phyloP scores from a whole-genome alignment of 2,113 vertebrate species.

The Camelus dromedarius region DNA sequence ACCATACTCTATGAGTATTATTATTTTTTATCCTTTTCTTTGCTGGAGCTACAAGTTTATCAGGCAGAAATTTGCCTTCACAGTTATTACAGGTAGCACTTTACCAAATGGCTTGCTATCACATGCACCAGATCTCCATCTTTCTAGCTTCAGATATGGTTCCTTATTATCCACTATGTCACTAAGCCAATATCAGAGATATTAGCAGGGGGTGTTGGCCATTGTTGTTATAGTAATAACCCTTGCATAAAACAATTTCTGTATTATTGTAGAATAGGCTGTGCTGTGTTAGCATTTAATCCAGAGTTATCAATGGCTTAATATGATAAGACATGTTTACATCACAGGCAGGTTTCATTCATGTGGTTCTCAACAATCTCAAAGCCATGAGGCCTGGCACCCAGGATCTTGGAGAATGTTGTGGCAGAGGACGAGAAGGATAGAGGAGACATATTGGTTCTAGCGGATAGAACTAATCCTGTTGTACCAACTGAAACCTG shows the following conservation, averaged over 20 bases:
- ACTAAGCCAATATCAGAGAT: background rate
- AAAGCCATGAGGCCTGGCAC: background rate
- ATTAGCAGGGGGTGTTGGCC: background rate
- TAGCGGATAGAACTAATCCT: background rate
- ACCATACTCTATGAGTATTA: background rate
- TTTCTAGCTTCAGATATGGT: background rate
- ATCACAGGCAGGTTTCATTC: background rate
- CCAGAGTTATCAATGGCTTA: background rate
- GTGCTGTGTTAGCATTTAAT: background rate
- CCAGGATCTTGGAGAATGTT: background rate
- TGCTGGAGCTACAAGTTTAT: background rate
- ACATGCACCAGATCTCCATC: background rate
- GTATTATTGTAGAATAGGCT: background rate
- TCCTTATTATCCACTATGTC: background rate
- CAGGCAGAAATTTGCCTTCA: background rate
- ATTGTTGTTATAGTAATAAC: background rate
- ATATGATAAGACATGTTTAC: background rate
- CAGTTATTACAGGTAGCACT: background rate
- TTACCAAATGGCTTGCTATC: background rate
- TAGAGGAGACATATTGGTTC: background rate
- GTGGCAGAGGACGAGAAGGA: background rate
- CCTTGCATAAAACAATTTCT: fast-evolving
- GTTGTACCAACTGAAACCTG: background rate
- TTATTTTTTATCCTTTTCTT: background rate
- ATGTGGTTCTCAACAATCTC: background rate